A percentile compares a stretch with the other conserved stretches of the same genome.
These are phyloP conservation scores for Phalacrocorax carbo DNA, from an alignment of 2,113 vertebrate genomes.

Conservation along the genomic window DNA sequence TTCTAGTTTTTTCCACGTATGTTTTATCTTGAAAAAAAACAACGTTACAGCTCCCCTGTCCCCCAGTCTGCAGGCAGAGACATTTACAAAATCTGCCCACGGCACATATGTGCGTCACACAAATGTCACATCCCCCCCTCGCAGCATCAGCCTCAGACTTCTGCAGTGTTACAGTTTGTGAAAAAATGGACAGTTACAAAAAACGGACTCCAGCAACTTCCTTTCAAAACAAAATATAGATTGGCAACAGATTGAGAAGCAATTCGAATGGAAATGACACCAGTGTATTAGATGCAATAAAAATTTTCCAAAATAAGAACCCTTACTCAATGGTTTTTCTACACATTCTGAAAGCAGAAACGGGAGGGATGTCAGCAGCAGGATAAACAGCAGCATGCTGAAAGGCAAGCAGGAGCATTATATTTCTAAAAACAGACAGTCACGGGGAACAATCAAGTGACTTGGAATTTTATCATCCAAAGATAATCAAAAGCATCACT, in stretches of 20 bases:
- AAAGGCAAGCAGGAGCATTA: neutral
- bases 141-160: neutral
- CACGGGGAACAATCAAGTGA: neutral
- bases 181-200: neutral
- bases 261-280: neutral
- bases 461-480: neutral
- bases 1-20: neutral
- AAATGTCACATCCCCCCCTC: conserved; percentile 10
- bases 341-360: neutral
- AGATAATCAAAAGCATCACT: neutral
- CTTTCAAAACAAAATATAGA: neutral
- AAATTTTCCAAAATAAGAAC: neutral
- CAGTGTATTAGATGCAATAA: neutral
- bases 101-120: neutral
- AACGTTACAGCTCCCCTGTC: neutral
- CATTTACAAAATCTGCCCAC: conserved; percentile 30
- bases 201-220: neutral
- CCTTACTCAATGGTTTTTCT: neutral
- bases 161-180: neutral
- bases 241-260: neutral
- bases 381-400: neutral
- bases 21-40: neutral
- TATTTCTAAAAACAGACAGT: neutral
- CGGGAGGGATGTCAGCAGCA: neutral
- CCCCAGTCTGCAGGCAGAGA: neutral